Percentiles rank a stretch among this genome's conserved stretches.
Evolutionary conservation across 2,113 vertebrate genomes (phyloP).

Genomic region (Cyphomyrus discorhynchus): DNA sequence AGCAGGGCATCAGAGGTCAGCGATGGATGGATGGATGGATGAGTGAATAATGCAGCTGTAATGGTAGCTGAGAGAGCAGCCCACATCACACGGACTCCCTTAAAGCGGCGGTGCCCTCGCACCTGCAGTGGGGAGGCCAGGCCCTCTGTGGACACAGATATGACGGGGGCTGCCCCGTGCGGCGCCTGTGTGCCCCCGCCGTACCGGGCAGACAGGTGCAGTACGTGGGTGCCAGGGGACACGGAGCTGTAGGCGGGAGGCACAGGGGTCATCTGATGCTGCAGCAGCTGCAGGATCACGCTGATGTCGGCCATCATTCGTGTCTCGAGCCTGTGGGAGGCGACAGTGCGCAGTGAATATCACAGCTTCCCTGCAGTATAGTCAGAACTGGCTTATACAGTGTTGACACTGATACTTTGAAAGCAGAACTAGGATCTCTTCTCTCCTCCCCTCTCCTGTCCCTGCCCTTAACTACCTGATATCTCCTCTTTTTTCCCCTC

Average conservation of each 20-base stretch:
- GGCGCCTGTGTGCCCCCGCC: constrained; percentile 51
- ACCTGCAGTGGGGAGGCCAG: constrained; percentile 58
- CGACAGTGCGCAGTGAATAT: background rate
- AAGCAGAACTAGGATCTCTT: background rate
- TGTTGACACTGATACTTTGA: background rate
- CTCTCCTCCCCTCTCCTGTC: background rate
- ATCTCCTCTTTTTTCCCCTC: background rate
- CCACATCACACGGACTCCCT: background rate
- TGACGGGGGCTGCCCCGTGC: constrained; percentile 47
- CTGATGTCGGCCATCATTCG: constrained; percentile 85
- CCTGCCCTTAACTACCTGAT: no score
- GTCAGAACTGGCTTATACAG: background rate
- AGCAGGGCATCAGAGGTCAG: background rate
- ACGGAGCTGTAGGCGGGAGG: constrained; percentile 74
- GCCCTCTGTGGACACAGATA: constrained; percentile 43
- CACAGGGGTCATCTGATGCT: constrained; percentile 75
- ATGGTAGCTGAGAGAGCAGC: background rate
- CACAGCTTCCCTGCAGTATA: background rate
- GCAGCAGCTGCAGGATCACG: constrained; percentile 85
- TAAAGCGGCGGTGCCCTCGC: background rate
- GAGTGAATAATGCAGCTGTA: background rate
- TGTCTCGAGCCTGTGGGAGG: constrained; percentile 75
- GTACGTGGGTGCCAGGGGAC: constrained; percentile 53
- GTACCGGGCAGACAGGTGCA: constrained; percentile 60
- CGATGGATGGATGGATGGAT: background rate